Conservation (phyloP, 1,140 invertebrate genomes). For the Drosophila nasuta region DNA sequence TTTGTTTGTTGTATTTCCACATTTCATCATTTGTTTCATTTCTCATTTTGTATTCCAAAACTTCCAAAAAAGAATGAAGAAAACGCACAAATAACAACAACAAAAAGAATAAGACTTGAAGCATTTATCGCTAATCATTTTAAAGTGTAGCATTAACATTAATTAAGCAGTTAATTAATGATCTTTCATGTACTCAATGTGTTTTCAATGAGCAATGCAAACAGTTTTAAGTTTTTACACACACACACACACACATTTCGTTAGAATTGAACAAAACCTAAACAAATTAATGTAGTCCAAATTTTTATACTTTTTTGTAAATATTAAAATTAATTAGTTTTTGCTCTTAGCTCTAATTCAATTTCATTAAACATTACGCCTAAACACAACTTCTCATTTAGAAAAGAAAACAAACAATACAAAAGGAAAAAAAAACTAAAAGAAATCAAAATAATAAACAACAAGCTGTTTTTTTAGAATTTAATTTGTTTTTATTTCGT, state of each 20-base stretch:
- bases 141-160: conserved; percentile 30
- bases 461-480: conserved; percentile 37
- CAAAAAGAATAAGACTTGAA: conserved; percentile 73
- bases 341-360: conserved; percentile 44
- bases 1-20: neutral
- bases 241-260: neutral
- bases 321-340: conserved; percentile 61
- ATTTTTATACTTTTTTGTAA: conserved; percentile 56
- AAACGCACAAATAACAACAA: conserved; percentile 48
- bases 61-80: conserved; percentile 13
- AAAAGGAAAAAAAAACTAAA: conserved; percentile 33
- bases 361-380: conserved; percentile 42
- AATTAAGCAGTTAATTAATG: conserved; percentile 40
- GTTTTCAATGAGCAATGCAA: conserved; percentile 70
- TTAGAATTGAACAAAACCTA: conserved; percentile 17
- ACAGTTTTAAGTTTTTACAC: conserved; percentile 53
- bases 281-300: conserved; percentile 68
- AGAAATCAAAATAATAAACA: conserved; percentile 53
- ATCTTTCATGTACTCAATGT: conserved; percentile 61
- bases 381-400: conserved; percentile 56
- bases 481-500: conserved; percentile 31
- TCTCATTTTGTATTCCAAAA: conserved; percentile 16
- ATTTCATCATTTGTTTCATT: neutral
- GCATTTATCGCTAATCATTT: conserved; percentile 70
- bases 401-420: conserved; percentile 43